A percentile compares a stretch with the other conserved stretches of the same genome.
Evolutionary conservation across 2,113 vertebrate genomes (phyloP).

Genomic region (Petrocephalus microphthalmus): DNA sequence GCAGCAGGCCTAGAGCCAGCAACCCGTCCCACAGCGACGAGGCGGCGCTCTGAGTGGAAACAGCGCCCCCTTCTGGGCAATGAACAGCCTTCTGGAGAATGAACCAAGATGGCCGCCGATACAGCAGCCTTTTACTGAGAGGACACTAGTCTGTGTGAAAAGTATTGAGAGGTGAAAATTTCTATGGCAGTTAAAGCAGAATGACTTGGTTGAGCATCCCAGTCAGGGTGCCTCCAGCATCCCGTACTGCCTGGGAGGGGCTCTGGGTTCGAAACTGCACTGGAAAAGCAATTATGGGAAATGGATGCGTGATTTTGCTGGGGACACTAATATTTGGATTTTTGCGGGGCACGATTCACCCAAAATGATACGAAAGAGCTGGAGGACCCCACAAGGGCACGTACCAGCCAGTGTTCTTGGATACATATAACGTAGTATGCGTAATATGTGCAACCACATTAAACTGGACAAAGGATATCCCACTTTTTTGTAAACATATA

Average conservation of each 20-base stretch:
- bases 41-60: conserved; percentile 20
- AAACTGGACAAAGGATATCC: not conserved
- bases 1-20: conserved; percentile 29
- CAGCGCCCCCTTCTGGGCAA: not conserved
- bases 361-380: not conserved
- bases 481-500: not conserved
- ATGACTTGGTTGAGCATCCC: not conserved
- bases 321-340: not conserved
- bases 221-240: not conserved
- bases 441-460: not conserved
- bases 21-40: not conserved
- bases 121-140: not conserved
- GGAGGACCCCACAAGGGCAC: not conserved
- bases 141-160: too few relatives aligned
- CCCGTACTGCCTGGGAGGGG: not conserved
- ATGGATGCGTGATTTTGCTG: not conserved
- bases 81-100: not conserved
- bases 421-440: not conserved
- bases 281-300: not conserved
- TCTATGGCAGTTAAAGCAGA: not conserved
- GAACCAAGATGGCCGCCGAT: not conserved
- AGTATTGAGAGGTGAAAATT: not conserved
- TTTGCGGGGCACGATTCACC: not conserved
- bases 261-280: not conserved
- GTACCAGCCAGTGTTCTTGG: not conserved